A percentile compares a stretch with the other conserved stretches of the same genome.
Evolutionary conservation across 2,888 invertebrate genomes (phyloP).

Genomic region (Mellilla xanthometata): DNA sequence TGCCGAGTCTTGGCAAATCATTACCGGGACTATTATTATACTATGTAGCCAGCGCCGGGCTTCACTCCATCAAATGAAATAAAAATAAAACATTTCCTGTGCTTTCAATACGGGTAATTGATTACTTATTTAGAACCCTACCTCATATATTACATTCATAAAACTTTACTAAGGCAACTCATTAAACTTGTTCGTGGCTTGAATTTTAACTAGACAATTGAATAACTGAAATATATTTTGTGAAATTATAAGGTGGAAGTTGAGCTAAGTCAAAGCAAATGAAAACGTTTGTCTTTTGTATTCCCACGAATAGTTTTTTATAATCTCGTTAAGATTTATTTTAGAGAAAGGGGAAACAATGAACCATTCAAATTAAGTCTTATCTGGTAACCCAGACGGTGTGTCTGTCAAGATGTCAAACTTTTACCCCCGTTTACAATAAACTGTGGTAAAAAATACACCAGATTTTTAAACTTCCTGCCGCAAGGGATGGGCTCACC

Average conservation of each 20-base stretch:
- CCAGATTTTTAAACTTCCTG: constrained; percentile 81
- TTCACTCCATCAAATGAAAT: constrained; percentile 33
- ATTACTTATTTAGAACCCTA: constrained; percentile 52
- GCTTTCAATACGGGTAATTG: constrained; percentile 55
- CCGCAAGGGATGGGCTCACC: constrained; percentile 55
- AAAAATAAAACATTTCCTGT: constrained; percentile 64
- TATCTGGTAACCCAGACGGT: constrained; percentile 58
- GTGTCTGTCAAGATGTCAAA: constrained; percentile 63
- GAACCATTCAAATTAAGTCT: constrained; percentile 57
- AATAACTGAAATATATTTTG: constrained; percentile 10
- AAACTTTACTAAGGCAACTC: constrained; percentile 50
- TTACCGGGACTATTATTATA: constrained; percentile 52
- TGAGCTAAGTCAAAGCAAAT: constrained; percentile 17
- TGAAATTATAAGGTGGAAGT: constrained; percentile 20
- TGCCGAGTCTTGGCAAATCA: constrained; percentile 64
- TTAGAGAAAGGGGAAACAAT: constrained; percentile 56
- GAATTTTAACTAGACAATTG: constrained; percentile 42
- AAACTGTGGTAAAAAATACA: constrained; percentile 68
- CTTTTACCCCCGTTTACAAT: constrained; percentile 68
- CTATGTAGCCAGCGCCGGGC: constrained; percentile 37
- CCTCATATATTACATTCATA: constrained; percentile 57
- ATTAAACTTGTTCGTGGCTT: constrained; percentile 49
- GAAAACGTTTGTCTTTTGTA: constrained; percentile 8
- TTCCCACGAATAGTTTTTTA: constrained; percentile 44
- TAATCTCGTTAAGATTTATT: constrained; percentile 12